phyloP scores from a whole-genome alignment of 1,140 invertebrate species.

The Andricus grossulariae region DNA sequence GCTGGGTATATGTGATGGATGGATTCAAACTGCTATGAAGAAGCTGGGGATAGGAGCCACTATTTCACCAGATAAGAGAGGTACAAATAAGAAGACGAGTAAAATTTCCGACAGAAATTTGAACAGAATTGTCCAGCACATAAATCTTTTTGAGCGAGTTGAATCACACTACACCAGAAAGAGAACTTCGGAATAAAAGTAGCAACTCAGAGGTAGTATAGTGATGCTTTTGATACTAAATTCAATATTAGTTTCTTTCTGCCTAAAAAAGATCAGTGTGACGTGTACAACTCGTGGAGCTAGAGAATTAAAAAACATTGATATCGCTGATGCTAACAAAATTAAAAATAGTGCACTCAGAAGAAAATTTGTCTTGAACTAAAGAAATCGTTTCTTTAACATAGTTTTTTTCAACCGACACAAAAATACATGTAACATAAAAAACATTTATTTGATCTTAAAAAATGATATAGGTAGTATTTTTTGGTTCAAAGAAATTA shows the following conservation, averaged over 20 bases:
- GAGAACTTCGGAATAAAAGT: neutral
- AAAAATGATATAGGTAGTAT: too few species aligned
- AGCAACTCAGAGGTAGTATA: neutral
- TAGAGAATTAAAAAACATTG: too few species aligned
- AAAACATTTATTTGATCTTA: too few species aligned
- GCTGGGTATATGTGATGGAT: neutral
- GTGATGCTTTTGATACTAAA: neutral
- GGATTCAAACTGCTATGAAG: conserved; percentile 19
- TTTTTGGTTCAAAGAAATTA: too few species aligned
- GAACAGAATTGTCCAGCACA: neutral
- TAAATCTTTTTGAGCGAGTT: conserved; percentile 5
- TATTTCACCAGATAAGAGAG: neutral
- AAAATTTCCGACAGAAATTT: neutral
- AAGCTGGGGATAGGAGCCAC: too few species aligned
- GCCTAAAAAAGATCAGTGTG: conserved; percentile 25
- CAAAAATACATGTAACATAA: too few species aligned
- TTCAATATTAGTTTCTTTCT: conserved; percentile 25
- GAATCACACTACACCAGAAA: conserved; percentile 25
- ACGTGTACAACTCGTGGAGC: neutral
- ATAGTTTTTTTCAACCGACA: too few species aligned
- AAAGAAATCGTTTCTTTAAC: too few species aligned
- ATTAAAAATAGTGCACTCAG: too few species aligned
- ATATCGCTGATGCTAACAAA: too few species aligned
- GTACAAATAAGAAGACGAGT: conserved; percentile 25
- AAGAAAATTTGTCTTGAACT: too few species aligned